Evolutionary conservation across 1,140 invertebrate genomes (phyloP).

Genomic region (Hylyphantes graminicola): DNA sequence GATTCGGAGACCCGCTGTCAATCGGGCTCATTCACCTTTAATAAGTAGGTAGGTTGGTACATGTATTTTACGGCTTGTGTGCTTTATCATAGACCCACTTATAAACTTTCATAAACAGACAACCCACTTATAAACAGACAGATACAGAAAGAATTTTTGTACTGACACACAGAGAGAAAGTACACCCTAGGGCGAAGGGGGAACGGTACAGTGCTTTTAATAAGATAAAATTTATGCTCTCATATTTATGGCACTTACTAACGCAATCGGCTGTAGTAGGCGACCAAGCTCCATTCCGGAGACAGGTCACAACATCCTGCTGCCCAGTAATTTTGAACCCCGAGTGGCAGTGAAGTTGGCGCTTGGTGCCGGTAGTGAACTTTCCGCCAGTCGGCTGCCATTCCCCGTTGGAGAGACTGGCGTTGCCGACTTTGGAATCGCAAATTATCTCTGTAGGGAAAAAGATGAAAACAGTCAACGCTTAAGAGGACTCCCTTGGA

Average conservation of each 20-base stretch:
- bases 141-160: too few relatives aligned
- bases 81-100: too few relatives aligned
- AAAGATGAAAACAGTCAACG: background rate
- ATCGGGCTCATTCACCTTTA: too few relatives aligned
- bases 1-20: too few relatives aligned
- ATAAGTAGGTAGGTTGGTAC: too few relatives aligned
- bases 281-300: slow-evolving; percentile 15
- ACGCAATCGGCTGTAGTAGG: background rate
- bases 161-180: too few relatives aligned
- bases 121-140: too few relatives aligned
- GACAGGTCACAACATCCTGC: slow-evolving; percentile 3
- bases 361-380: background rate
- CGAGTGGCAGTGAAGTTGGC: background rate
- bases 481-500: background rate
- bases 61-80: too few relatives aligned
- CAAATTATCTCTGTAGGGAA: slow-evolving; percentile 12
- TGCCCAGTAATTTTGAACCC: background rate
- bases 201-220: too few relatives aligned
- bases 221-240: too few relatives aligned
- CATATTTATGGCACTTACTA: background rate
- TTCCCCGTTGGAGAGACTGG: background rate
- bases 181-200: too few relatives aligned
- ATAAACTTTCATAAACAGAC: too few relatives aligned
- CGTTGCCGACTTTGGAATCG: background rate
- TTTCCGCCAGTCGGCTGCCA: background rate